Evolutionary conservation across 1,140 invertebrate genomes (phyloP).

Genomic region (Heliconius melpomene): DNA sequence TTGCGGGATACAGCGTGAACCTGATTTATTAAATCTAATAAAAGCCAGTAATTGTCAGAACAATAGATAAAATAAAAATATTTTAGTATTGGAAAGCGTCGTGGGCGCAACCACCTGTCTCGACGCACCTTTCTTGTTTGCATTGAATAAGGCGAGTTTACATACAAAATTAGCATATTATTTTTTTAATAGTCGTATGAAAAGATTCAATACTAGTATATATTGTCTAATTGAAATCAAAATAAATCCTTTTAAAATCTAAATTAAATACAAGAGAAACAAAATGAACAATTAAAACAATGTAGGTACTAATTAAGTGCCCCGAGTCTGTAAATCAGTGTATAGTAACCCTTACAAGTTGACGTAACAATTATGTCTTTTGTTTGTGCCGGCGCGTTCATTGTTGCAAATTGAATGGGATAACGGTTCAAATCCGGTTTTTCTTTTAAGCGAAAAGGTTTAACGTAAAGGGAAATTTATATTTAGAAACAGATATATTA

Average conservation of each 20-base stretch:
- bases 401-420: conserved; percentile 52
- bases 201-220: no score
- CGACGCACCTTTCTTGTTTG: conserved; percentile 35
- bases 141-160: conserved; percentile 1
- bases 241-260: background rate
- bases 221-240: no score
- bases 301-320: background rate
- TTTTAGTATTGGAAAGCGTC: conserved; percentile 51
- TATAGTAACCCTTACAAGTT: conserved; percentile 26
- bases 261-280: background rate
- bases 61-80: no score
- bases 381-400: conserved; percentile 44
- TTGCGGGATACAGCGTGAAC: no score
- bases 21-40: no score
- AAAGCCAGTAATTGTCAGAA: no score
- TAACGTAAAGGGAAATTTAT: conserved; percentile 19
- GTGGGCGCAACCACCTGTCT: conserved; percentile 41
- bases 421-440: conserved; percentile 50
- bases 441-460: conserved; percentile 38
- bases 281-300: background rate
- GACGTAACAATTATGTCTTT: conserved; percentile 46
- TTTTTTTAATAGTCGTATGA: background rate
- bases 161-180: background rate
- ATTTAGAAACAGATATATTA: conserved; percentile 24
- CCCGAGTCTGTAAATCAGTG: background rate